These are phyloP conservation scores for Psylliodes chrysocephalus DNA, from an alignment of 2,888 invertebrate genomes.

Conservation along the genomic window DNA sequence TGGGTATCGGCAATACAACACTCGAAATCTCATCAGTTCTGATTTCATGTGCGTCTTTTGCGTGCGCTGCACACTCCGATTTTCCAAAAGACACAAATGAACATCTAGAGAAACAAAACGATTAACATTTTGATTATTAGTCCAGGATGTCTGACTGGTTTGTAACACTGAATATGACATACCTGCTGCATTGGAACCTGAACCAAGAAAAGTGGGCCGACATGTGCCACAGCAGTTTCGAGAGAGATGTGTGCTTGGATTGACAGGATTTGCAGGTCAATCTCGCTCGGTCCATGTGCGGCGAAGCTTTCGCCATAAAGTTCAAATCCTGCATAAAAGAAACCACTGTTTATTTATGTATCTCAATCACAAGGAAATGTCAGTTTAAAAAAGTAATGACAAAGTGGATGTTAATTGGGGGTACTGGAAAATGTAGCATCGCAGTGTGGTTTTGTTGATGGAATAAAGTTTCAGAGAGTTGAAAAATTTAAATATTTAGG, in stretches of 20 bases:
- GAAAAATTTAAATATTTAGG: no score
- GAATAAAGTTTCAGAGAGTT: no score
- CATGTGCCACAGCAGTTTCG: slow-evolving; percentile 71
- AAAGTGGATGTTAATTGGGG: no score
- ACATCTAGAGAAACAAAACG: slow-evolving; percentile 71
- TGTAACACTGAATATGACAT: not conserved
- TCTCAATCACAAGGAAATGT: no score
- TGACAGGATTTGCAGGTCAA: slow-evolving; percentile 69
- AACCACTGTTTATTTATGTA: no score
- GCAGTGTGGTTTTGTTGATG: no score
- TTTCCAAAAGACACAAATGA: slow-evolving; percentile 75
- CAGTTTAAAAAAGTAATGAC: no score
- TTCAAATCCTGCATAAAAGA: slow-evolving; percentile 17
- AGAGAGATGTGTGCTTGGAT: slow-evolving; percentile 64
- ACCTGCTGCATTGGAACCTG: slow-evolving; percentile 73
- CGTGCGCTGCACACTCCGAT: slow-evolving; percentile 74
- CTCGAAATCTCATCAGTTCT: slow-evolving; percentile 64
- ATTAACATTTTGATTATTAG: no score
- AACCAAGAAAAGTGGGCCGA: slow-evolving; percentile 77
- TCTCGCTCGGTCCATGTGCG: slow-evolving; percentile 63
- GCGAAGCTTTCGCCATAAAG: slow-evolving; percentile 40
- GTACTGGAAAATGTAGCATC: no score
- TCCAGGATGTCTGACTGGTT: not conserved
- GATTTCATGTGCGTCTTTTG: slow-evolving; percentile 71
- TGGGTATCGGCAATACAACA: slow-evolving; percentile 57